Percentiles rank a stretch among this genome's conserved stretches.
These are phyloP conservation scores for Ptychoptera albimana DNA, from an alignment of 2,888 invertebrate genomes.

Conservation along the genomic window DNA sequence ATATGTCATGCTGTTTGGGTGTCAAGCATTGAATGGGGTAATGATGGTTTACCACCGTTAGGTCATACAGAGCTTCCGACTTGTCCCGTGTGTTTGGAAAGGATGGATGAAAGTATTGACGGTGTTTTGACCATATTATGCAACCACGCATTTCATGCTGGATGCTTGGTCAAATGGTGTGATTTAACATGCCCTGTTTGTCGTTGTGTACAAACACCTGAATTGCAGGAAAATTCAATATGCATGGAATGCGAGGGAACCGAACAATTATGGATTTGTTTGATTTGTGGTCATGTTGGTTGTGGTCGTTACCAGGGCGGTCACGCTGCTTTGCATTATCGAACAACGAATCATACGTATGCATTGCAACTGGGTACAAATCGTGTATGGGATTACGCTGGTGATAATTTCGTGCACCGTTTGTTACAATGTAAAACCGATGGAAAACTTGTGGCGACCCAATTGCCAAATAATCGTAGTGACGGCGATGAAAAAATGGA, in stretches of 20 bases:
- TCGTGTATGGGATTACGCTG: conserved; percentile 98
- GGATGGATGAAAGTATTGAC: conserved; percentile 97
- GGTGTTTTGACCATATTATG: conserved; percentile 95
- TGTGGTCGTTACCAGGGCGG: conserved; percentile 84
- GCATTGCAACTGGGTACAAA: conserved; percentile 93
- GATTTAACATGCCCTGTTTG: conserved; percentile 97
- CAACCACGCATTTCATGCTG: conserved; percentile 95
- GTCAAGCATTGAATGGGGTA: conserved; percentile 73
- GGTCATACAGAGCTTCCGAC: conserved; percentile 91
- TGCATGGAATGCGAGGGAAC: conserved; percentile 42
- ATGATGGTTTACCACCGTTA: conserved; percentile 52
- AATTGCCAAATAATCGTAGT: conserved; percentile 42
- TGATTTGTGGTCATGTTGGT: conserved; percentile 96
- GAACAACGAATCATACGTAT: conserved; percentile 92
- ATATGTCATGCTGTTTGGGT: conserved; percentile 93
- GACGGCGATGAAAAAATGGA: conserved; percentile 70
- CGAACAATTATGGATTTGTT: conserved; percentile 93
- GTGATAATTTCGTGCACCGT: conserved; percentile 79
- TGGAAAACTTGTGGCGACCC: conserved; percentile 81
- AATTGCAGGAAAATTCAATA: conserved; percentile 38
- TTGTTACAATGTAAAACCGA: conserved; percentile 92
- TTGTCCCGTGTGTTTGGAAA: conserved; percentile 68
- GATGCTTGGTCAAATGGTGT: conserved; percentile 90
- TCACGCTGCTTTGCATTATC: conserved; percentile 92
- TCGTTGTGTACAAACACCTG: conserved; percentile 48